Evolutionary conservation across 2,888 invertebrate species (phyloP).

Genomic region (Cabera pusaria): DNA sequence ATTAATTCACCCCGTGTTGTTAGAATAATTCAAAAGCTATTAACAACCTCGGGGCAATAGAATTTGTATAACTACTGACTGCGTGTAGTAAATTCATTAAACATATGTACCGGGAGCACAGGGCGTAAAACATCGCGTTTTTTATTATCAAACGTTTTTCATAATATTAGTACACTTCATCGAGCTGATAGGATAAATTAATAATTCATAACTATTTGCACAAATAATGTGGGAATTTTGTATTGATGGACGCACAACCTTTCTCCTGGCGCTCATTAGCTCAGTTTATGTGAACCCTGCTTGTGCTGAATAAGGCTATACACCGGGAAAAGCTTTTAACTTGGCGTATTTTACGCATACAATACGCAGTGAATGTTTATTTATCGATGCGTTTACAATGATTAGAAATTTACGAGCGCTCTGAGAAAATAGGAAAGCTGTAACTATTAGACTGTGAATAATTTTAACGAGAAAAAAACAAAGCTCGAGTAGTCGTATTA

Average conservation of each 20-base stretch:
- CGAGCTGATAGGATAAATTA: slow-evolving; percentile 52
- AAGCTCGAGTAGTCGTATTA: slow-evolving; percentile 50
- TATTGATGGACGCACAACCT: slow-evolving; percentile 55
- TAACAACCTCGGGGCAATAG: slow-evolving; percentile 21
- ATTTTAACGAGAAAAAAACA: slow-evolving; percentile 55
- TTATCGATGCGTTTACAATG: slow-evolving; percentile 44
- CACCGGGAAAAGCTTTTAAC: slow-evolving; percentile 42
- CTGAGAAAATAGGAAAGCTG: slow-evolving; percentile 61
- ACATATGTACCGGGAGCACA: slow-evolving; percentile 36
- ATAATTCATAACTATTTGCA: slow-evolving; percentile 68
- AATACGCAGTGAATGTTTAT: slow-evolving; percentile 43
- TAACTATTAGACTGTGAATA: slow-evolving; percentile 72
- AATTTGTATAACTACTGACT: slow-evolving; percentile 24
- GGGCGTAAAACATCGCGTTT: slow-evolving; percentile 52
- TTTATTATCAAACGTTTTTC: slow-evolving; percentile 44
- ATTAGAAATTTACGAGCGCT: slow-evolving; percentile 54
- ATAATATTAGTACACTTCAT: slow-evolving; percentile 47
- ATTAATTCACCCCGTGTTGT: slow-evolving; percentile 34
- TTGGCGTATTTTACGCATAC: slow-evolving; percentile 40
- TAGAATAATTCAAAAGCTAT: slow-evolving; percentile 13
- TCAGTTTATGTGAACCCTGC: slow-evolving; percentile 51
- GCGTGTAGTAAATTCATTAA: slow-evolving; percentile 44
- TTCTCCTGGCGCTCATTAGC: slow-evolving; percentile 60
- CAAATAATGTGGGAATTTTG: slow-evolving; percentile 66
- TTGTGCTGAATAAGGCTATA: slow-evolving; percentile 36